Percentiles rank a stretch among this genome's conserved stretches.
Evolutionary conservation across 1,140 invertebrate species (phyloP).

Genomic region (Drosophila novamexicana): DNA sequence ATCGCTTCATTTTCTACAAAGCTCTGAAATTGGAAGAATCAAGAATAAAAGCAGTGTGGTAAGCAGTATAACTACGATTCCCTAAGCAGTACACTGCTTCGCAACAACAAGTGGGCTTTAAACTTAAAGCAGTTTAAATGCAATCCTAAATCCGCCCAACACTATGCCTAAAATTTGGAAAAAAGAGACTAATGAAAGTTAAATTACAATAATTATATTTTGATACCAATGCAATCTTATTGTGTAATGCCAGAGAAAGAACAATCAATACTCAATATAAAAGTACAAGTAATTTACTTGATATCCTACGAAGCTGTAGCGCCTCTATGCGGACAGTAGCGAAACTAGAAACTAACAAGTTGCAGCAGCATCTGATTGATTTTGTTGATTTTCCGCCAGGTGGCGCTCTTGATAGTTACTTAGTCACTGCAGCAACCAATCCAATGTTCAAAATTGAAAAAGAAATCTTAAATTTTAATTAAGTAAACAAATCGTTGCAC

Average conservation of each 20-base stretch:
- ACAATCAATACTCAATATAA: too few species aligned
- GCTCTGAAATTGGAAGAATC: not conserved
- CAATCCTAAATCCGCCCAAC: too few species aligned
- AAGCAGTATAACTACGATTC: not conserved
- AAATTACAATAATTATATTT: too few species aligned
- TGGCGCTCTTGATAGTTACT: not conserved
- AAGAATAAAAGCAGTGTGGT: not conserved
- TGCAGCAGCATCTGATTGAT: not conserved
- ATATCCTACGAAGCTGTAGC: not conserved
- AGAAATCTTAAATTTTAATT: not conserved
- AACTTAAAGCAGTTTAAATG: not conserved
- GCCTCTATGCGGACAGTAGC: not conserved
- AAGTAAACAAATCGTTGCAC: conserved; percentile 18
- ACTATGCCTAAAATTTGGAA: too few species aligned
- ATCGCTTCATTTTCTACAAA: not conserved
- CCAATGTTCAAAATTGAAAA: not conserved
- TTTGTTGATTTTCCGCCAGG: not conserved
- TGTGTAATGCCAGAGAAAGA: too few species aligned
- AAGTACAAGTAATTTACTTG: too few species aligned
- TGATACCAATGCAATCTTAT: too few species aligned
- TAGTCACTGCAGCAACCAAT: conserved; percentile 10
- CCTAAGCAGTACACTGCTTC: not conserved
- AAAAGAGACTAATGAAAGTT: too few species aligned
- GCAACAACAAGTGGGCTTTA: not conserved
- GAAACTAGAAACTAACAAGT: not conserved